phyloP scores from a whole-genome alignment of 1,140 invertebrate genomes.

The Eupeodes corollae region DNA sequence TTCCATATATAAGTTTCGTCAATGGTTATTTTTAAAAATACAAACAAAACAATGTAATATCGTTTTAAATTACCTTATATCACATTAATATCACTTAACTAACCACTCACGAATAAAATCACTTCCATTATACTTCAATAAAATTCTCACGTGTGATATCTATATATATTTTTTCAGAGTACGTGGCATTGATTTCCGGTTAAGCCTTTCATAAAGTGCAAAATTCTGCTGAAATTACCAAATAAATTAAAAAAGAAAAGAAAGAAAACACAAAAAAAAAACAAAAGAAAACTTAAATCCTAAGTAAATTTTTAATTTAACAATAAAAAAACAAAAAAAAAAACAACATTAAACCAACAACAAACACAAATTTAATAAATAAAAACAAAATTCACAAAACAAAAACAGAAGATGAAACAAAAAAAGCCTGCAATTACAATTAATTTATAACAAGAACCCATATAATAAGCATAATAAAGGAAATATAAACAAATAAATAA shows the following conservation, averaged over 20 bases:
- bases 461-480: too few relatives aligned
- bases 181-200: slow-evolving; percentile 29
- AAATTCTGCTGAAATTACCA: slow-evolving; percentile 11
- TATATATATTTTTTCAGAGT: slow-evolving; percentile 19
- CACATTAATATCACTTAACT: too few relatives aligned
- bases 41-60: too few relatives aligned
- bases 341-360: slow-evolving; percentile 16
- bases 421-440: neutral
- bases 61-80: too few relatives aligned
- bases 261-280: slow-evolving; percentile 6
- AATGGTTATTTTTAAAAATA: too few relatives aligned
- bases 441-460: too few relatives aligned
- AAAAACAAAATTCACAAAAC: slow-evolving; percentile 8
- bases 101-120: too few relatives aligned
- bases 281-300: slow-evolving; percentile 15
- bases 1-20: too few relatives aligned
- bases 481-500: too few relatives aligned
- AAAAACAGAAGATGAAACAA: neutral
- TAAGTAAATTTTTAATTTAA: neutral
- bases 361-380: slow-evolving; percentile 25
- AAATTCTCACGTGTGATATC: too few relatives aligned
- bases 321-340: slow-evolving; percentile 11
- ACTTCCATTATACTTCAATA: too few relatives aligned
- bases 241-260: slow-evolving; percentile 8
- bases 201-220: too few relatives aligned